Base-by-base conservation (phyloP, 2,113 vertebrate genomes). In the Hemiprocne comata region DNA sequence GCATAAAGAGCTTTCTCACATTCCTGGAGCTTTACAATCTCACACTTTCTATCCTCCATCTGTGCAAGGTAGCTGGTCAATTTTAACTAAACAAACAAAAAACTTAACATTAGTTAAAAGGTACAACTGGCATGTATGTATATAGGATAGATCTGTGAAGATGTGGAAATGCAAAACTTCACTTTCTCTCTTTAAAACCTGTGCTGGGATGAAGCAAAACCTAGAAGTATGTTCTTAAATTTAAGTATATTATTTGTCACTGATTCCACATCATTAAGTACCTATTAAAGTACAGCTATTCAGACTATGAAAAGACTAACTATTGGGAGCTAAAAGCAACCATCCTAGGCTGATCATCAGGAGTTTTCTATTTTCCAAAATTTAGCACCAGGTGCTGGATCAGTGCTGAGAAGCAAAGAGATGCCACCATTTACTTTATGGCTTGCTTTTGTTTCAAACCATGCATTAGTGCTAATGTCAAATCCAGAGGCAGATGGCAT, bases 1-100 rank as follows among this genome's bases (percentile, higher is more conserved):
- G 97, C 72, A 33, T 95, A 94, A 65, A 99, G 94, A 26, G 97
- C 84, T 92, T 97, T 98, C 90, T 99, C 98, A 79, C 95, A 97
- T 31, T 99, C 98, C 85, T 98, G 98, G 44, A 99, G 98, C 82
- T 95, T 98, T 66, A 33, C 26, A 36, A 99, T 98, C 69, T 98
- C 98, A 85, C 77, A 87, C 69, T 95, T 98, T 96, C 97, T 99
- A 26, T 98, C 67, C 54, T 99, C 98, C 93, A 99, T 97, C 95
- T 98, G 96, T 61, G 97, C 94, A 65, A 98, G 96, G 64, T 38
- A 97, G 75, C 98, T 98, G 61, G 98, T 97, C 95, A 99, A 92
- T 97, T 98, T 61, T 85, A 82, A 72, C 96, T 97, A 80, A 82
- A 44, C 34, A 85, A 94, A 87, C 33, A 82, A 85, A 81, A 82